Evolutionary conservation across 2,888 invertebrate species (phyloP), one percentile per base, ranked within the genome.

Genomic region (Glaucopsyche alexis): DNA sequence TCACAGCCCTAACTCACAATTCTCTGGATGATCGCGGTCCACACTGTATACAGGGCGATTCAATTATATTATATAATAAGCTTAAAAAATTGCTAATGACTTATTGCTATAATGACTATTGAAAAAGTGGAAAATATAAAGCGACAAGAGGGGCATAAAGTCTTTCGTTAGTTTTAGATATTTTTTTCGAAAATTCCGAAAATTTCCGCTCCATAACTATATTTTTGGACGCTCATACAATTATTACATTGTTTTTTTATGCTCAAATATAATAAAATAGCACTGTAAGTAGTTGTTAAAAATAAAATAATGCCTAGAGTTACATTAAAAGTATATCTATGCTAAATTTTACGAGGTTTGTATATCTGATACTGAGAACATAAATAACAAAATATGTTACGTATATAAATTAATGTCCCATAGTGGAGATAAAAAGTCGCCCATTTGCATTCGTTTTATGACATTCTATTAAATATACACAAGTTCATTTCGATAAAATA

Each of bases 1-100:
- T 90, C 80, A 85, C 85, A 82, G 82, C 84, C 83, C 81, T 83
- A 83, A 83, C 82, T 81, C 83, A 84, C 89, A 85, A 90, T 89
- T 87, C 82, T 80, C 84, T 86, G 89, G 88, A 82, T 87, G 88
- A 83, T 87, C 82, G 50, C 64, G 60, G 29, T 19, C 42, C 65
- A 38, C 5, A 13, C 13, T 40, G 5, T 69, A 29, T 29, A 49
- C 49, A 49, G 49, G 29, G 7, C 16, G 60, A 38, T 60, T 38
- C 2, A 60, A 29, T 29, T 14, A 13, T 14, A 52, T 8, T 19
- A 11, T 14, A 13, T 14, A 52, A 3, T 19, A 11, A 2, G n/a
- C 8, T 16, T 1, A n/a, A 13, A 50, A 50, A 52, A 16, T n/a
- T 16, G 8, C n/a, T n/a, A n/a, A n/a, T n/a, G n/a, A n/a, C 8